Evolutionary conservation across 2,888 invertebrate genomes (phyloP).

Genomic region (Chalcis sispes): DNA sequence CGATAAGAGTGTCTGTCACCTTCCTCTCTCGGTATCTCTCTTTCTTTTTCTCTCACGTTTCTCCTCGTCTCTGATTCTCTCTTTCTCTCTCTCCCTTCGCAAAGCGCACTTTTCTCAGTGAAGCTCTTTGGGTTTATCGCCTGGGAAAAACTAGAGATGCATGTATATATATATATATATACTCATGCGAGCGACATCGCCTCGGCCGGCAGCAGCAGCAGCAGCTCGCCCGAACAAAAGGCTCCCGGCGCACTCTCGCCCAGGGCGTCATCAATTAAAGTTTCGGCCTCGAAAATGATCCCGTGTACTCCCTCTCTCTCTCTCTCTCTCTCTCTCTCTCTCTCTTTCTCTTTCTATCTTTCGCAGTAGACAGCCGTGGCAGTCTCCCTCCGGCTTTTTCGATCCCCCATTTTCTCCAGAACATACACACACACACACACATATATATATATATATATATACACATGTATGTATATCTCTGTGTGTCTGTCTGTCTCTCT

Average conservation of each 20-base stretch:
- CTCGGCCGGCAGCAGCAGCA: too few species aligned
- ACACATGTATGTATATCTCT: too few species aligned
- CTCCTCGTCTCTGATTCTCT: background rate
- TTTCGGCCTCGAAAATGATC: constrained; percentile 59
- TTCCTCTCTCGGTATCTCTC: constrained; percentile 15
- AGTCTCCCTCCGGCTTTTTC: constrained; percentile 11
- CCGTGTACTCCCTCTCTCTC: too few species aligned
- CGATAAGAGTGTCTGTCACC: constrained; percentile 43
- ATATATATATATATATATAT: background rate
- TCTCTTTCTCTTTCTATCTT: background rate
- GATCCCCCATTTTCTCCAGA: constrained; percentile 22
- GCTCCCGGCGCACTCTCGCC: constrained; percentile 23
- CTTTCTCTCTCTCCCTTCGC: constrained; percentile 36
- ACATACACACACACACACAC: too few species aligned
- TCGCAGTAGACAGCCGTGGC: background rate
- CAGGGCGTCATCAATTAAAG: constrained; percentile 63
- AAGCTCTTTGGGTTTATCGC: too few species aligned
- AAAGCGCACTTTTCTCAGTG: too few species aligned
- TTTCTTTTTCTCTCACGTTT: background rate
- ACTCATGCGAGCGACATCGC: too few species aligned
- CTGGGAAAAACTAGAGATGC: constrained; percentile 38
- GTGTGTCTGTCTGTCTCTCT: background rate
- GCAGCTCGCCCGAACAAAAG: constrained; percentile 40
- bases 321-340: background rate
- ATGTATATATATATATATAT: background rate